Conservation (phyloP, 2,888 invertebrate species). For the Diadromus collaris region DNA sequence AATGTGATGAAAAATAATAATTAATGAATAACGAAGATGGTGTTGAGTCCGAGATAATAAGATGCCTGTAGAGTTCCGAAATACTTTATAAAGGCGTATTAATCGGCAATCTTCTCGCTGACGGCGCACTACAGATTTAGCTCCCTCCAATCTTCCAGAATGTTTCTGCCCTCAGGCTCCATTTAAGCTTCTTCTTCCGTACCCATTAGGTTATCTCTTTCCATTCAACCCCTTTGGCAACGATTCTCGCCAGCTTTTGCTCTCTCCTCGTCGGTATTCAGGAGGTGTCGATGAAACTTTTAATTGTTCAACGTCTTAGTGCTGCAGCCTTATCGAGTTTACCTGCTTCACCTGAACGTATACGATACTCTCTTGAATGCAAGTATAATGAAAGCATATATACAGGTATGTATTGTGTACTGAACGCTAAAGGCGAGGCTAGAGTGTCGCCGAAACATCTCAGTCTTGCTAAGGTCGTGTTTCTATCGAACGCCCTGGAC, state of each 20-base stretch:
- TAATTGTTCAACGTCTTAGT: slow-evolving; percentile 70
- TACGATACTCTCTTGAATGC: slow-evolving; percentile 23
- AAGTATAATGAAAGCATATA: slow-evolving; percentile 14
- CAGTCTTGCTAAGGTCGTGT: neutral
- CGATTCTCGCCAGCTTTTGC: slow-evolving; percentile 25
- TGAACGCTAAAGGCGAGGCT: slow-evolving; percentile 20
- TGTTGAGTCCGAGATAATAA: no score
- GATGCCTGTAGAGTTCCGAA: neutral
- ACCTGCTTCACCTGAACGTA: slow-evolving; percentile 25
- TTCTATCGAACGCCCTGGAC: slow-evolving; percentile 18
- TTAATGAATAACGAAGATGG: no score
- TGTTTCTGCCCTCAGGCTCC: slow-evolving; percentile 32
- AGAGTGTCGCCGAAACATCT: slow-evolving; percentile 30
- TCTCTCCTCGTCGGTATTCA: slow-evolving; percentile 14
- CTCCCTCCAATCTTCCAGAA: slow-evolving; percentile 30
- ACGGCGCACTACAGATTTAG: neutral
- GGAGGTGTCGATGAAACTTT: slow-evolving; percentile 74
- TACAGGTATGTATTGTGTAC: slow-evolving; percentile 15
- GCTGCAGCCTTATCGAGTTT: slow-evolving; percentile 57
- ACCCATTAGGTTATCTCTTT: neutral
- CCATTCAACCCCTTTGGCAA: neutral
- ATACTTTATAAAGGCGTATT: slow-evolving; percentile 73
- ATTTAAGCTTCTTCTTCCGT: slow-evolving; percentile 24
- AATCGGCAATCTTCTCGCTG: slow-evolving; percentile 72
- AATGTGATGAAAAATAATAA: no score